Evolutionary conservation across 1,140 invertebrate genomes (phyloP), one percentile per base, ranked within the genome.

Genomic region (Platyura marginata): DNA sequence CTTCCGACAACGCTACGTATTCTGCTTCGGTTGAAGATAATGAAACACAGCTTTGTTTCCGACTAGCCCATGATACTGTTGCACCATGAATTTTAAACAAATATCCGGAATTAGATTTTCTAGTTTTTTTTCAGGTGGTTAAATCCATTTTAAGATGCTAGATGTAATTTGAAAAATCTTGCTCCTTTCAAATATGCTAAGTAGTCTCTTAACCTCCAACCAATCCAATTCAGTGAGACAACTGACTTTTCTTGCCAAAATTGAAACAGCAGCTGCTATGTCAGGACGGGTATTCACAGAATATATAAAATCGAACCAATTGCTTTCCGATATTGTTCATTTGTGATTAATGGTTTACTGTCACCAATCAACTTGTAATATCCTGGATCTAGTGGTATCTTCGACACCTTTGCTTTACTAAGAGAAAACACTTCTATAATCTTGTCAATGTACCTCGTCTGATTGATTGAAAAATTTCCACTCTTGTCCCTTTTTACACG

Each of bases 1-100:
- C 45, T 33, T 44, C 40, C 34, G 44, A 32, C 16, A 51, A 21
- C 32, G 49, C 44, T 15, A 49, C 38, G 18, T 39, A 49, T 41
- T 51, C 49, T 3, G 51, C 46, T 42, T 53, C 51, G 3, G 46
- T 47, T n/a, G 51, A 43, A 18, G 48, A n/a, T n/a, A n/a, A n/a
- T n/a, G n/a, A n/a, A n/a, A n/a, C n/a, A n/a, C n/a, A n/a, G n/a
- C n/a, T n/a, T 48, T 53, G 51, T 38, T 51, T 50, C 16, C 46
- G 25, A 33, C 44, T 47, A n/a, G 40, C 5, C 47, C 51, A 53
- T 40, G 43, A 44, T 4, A 53, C 33, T 9, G 46, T 22, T 21
- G 16, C 29, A 18, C 42, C 44, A 41, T 42, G 39, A 22, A 44
- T 19, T 18, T 42, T 21, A 32, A 49, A 49, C 16, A 53, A 23